Evolutionary conservation across 2,888 invertebrate genomes (phyloP).

Genomic region (Teleiodes luculella): DNA sequence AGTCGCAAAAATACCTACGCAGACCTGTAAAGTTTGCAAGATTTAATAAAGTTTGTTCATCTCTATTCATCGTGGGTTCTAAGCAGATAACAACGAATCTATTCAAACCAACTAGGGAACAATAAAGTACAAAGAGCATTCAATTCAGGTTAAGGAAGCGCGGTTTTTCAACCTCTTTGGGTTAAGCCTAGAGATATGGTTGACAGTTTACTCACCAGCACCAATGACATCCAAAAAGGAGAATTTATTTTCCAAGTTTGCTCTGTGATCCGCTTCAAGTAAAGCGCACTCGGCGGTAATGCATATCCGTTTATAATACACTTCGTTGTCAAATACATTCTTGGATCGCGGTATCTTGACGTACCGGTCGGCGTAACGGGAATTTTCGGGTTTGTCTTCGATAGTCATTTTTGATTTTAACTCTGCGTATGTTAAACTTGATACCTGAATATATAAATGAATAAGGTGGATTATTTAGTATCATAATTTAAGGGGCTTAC

Average conservation of each 20-base stretch:
- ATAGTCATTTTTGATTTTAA: background rate
- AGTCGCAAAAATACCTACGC: too few relatives aligned
- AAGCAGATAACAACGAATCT: too few relatives aligned
- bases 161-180: too few relatives aligned
- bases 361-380: background rate
- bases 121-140: too few relatives aligned
- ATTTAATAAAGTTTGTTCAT: too few relatives aligned
- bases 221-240: constrained; percentile 82
- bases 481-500: too few relatives aligned
- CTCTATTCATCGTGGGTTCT: too few relatives aligned
- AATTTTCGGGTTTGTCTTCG: background rate
- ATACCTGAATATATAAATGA: background rate
- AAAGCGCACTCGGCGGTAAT: constrained; percentile 79
- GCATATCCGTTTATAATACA: constrained; percentile 59
- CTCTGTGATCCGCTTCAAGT: constrained; percentile 77
- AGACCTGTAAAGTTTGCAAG: too few relatives aligned
- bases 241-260: constrained; percentile 55
- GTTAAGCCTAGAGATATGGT: too few relatives aligned
- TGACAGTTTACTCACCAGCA: constrained; percentile 69
- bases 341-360: constrained; percentile 24
- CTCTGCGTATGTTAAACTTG: background rate
- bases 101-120: too few relatives aligned
- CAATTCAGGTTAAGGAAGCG: too few relatives aligned
- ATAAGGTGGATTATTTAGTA: too few relatives aligned
- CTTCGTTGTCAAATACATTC: constrained; percentile 35